Evolutionary conservation across 1,140 invertebrate species (phyloP).

Genomic region (Lasaia peninsularis): DNA sequence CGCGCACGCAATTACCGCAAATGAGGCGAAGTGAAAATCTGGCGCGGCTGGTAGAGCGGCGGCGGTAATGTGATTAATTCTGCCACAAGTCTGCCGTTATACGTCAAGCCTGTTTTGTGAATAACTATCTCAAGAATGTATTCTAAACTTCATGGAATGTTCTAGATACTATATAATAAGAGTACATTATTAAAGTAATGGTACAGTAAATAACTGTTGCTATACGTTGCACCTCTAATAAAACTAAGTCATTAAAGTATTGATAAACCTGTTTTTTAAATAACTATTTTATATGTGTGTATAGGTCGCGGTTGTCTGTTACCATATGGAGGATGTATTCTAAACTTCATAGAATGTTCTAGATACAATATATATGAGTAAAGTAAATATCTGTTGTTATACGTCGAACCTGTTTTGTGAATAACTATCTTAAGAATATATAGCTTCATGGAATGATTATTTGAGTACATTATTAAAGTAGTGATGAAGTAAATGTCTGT

Average conservation of each 20-base stretch:
- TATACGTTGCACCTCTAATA: no score
- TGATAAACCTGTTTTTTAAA: slow-evolving; percentile 16
- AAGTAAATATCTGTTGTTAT: slow-evolving; percentile 55
- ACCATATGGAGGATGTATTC: not conserved
- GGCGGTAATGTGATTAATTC: slow-evolving; percentile 64
- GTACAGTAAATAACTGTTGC: no score
- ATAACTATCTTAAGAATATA: not conserved
- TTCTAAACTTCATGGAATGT: not conserved
- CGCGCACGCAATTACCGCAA: slow-evolving; percentile 73
- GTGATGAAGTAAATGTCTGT: no score
- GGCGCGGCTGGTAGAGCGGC: slow-evolving; percentile 46
- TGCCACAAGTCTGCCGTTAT: slow-evolving; percentile 60
- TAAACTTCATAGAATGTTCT: not conserved
- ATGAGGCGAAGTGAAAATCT: slow-evolving; percentile 76
- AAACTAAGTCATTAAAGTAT: no score
- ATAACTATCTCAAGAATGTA: not conserved
- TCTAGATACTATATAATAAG: no score
- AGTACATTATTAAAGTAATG: no score
- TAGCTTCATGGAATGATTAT: not conserved
- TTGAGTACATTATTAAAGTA: no score
- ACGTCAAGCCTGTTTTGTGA: slow-evolving; percentile 25
- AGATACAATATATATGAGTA: no score
- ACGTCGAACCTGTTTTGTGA: slow-evolving; percentile 24
- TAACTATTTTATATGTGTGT: not conserved
- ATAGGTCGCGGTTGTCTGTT: no score